Percentiles rank a stretch among this genome's conserved stretches.
phyloP scores from a whole-genome alignment of 2,888 invertebrate species.

The Drosophila melanosoma region DNA sequence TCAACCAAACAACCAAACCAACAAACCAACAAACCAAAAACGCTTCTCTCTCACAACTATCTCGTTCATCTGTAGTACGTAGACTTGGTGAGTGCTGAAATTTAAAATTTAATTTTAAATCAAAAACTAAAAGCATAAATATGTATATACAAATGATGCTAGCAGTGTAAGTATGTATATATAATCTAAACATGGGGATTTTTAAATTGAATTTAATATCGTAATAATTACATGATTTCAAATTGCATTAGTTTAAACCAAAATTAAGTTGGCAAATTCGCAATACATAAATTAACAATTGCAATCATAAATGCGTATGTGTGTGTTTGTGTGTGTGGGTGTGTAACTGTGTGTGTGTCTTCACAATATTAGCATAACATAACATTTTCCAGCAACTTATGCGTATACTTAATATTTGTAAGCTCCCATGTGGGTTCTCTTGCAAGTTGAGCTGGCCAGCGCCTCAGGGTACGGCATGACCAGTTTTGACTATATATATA shows the following conservation, averaged over 20 bases:
- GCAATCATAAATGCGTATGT: constrained; percentile 2
- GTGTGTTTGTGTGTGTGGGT: not conserved
- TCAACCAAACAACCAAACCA: constrained; percentile 43
- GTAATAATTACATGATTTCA: constrained; percentile 32
- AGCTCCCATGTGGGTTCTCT: constrained; percentile 1
- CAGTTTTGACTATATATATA: not conserved
- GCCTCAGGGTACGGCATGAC: not conserved
- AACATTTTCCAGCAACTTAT: constrained; percentile 46
- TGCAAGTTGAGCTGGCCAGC: not conserved
- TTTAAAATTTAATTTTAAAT: constrained; percentile 22
- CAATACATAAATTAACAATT: constrained; percentile 53
- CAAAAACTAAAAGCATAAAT: constrained; percentile 8
- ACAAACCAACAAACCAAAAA: constrained; percentile 37
- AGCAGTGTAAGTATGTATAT: constrained; percentile 39
- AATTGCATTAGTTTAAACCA: constrained; percentile 54
- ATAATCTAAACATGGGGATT: constrained; percentile 1
- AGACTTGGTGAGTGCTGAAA: constrained; percentile 73
- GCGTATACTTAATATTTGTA: constrained; percentile 59
- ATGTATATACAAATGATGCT: not conserved
- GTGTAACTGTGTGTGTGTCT: not conserved
- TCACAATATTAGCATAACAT: constrained; percentile 45
- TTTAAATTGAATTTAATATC: constrained; percentile 26
- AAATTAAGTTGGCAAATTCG: constrained; percentile 57
- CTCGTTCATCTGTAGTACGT: constrained; percentile 76
- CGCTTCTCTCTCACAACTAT: constrained; percentile 69